Evolutionary conservation across 2,888 invertebrate genomes (phyloP), one percentile per base, ranked within the genome.

Genomic region (Adelognathus sp.): DNA sequence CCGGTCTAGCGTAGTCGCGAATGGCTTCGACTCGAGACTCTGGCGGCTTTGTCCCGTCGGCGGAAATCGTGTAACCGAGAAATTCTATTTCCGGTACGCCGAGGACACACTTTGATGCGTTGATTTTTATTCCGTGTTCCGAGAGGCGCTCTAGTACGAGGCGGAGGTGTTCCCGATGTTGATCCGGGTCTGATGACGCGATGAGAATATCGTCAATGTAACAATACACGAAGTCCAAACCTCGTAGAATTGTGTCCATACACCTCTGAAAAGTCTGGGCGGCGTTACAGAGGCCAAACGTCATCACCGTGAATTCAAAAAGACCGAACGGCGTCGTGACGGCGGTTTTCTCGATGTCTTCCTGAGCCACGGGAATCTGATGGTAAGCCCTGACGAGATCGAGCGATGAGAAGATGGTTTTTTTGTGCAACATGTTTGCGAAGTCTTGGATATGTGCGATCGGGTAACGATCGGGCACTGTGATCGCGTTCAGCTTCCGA

Each of bases 261-360:
- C 82, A 82, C n/a, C 87, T 70, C 50, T 88, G 88, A 66, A 85
- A 85, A 0, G 84, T 82, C 33, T 82, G 83, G 0, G 80, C 73
- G 1, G 84, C 84, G 36, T 86, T 84, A 1, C 75, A 63, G 11
- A 86, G 71, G 1, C 84, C 83, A 21, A 77, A 79, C 1, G 79
- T 74, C 81, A 85, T 81, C 4, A 36, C 75, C 0, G 52, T 11
- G 33, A 69, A 82, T 6, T 72, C 75, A n/a, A 46, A 79, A 2
- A 60, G 41, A 3, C 79, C 75, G 7, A 64, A 79, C 0, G 75
- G 79, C 7, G 79, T 79, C 0, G 27, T 72, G 3, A 79, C 52
- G 0, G 79, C 76, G 4, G 76, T 79, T 29, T 71, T 78, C 1
- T 29, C 56, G 5, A 67, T 36, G 63, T 78, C 69, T 1, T 67